Evolutionary conservation across 2,113 vertebrate genomes (phyloP).

Genomic region (Caloenas nicobarica): DNA sequence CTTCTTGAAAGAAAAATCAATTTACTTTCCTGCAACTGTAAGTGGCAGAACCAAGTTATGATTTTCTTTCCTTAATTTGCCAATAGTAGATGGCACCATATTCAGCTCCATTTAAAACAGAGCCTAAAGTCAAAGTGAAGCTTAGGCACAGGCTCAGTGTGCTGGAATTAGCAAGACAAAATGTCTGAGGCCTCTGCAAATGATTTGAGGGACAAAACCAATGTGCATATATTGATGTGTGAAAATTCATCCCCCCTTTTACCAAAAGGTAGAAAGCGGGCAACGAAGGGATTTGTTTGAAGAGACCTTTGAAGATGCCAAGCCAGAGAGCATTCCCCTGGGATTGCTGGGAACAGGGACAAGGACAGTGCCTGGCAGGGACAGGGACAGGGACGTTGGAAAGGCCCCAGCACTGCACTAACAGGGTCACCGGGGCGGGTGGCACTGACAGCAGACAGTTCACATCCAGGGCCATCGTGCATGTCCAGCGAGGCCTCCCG

Average conservation of each 20-base stretch:
- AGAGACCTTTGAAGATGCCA: not conserved
- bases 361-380: not conserved
- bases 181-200: not conserved
- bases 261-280: not conserved
- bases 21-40: not conserved
- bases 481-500: not conserved
- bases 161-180: not conserved
- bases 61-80: not conserved
- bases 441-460: not conserved
- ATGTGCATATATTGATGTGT: fast-evolving
- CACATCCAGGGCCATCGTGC: too few species aligned
- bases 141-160: not conserved
- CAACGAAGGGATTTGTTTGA: not conserved
- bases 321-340: not conserved
- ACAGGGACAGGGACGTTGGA: too few species aligned
- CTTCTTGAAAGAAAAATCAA: not conserved
- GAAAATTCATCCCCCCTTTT: not conserved
- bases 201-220: not conserved
- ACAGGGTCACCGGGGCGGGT: too few species aligned
- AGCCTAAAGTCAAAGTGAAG: not conserved
- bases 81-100: not conserved
- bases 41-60: not conserved
- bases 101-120: not conserved
- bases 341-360: not conserved
- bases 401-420: not conserved